Evolutionary conservation across 2,888 invertebrate species (phyloP), one percentile per base, ranked within the genome.

Genomic region (Aphidoletes aphidimyza): DNA sequence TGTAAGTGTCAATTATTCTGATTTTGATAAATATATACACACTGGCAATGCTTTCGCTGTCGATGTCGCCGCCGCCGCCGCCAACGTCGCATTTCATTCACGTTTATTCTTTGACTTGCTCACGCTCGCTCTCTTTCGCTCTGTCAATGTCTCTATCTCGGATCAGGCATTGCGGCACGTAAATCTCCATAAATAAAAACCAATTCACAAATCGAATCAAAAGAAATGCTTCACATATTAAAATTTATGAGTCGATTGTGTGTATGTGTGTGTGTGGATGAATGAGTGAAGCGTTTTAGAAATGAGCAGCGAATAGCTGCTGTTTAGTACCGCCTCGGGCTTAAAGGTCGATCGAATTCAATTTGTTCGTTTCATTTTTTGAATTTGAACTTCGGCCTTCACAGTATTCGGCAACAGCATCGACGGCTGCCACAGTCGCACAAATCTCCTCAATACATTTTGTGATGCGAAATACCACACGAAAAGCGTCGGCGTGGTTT

Each of bases 1-100:
- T 81, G 81, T 22, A 81, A 81, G 81, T 81, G 81, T 81, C 81
- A 81, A 81, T 81, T 81, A 81, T 81, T 37, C 11, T 37, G 81
- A 81, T 81, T 81, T 81, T 81, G 81, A 37, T 81, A 37, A 81
- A 81, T 81, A 81, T 34, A 30, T 69, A 34, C 30, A 3, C 19
- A 47, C 47, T 19, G 17, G 22, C 54, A 22, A 5, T 47, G 17
- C 17, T 47, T 14, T 17, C 8, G 47, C 9, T 6, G 19, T 6
- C 19, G 47, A 6, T 47, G 17, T 17, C 2, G 17, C 22, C 26
- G 54, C 22, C 5, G 54, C 54, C 17, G 19, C 17, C 19, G 47
- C 17, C n/a, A n/a, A n/a, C n/a, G n/a, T n/a, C n/a, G n/a, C n/a
- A n/a, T n/a, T n/a, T n/a, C n/a, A n/a, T 42, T 42, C 14, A 42